These are phyloP conservation scores for Acromyrmex charruanus DNA, from an alignment of 1,140 invertebrate genomes.

Conservation along the genomic window DNA sequence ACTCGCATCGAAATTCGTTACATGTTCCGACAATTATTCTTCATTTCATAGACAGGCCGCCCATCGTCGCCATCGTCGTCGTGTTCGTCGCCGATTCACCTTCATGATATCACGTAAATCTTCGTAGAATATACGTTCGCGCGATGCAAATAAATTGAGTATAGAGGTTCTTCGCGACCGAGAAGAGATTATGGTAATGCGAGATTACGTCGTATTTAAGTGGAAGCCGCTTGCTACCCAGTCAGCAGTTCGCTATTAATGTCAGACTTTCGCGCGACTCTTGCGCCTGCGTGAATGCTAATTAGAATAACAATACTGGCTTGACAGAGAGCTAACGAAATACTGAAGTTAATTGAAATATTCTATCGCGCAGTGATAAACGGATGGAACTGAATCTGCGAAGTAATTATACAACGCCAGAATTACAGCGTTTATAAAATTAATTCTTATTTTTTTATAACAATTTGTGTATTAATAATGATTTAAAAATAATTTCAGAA, in stretches of 20 bases:
- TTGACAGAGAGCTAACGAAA: conserved; percentile 51
- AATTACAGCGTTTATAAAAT: conserved; percentile 15
- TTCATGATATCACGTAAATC: conserved; percentile 41
- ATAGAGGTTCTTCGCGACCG: conserved; percentile 48
- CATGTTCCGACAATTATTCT: conserved; percentile 43
- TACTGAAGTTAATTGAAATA: conserved; percentile 58
- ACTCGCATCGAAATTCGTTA: conserved; percentile 32
- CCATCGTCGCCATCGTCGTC: background rate
- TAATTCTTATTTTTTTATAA: conserved; percentile 10
- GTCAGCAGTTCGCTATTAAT: conserved; percentile 57
- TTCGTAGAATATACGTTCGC: conserved; percentile 11
- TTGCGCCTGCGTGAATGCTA: conserved; percentile 49
- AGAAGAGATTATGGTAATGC: conserved; percentile 73
- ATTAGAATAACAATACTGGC: conserved; percentile 57
- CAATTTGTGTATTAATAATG: background rate
- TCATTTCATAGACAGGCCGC: conserved; percentile 22
- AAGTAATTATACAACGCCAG: conserved; percentile 18
- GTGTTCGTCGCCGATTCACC: conserved; percentile 13
- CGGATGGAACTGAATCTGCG: background rate
- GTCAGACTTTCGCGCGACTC: conserved; percentile 44
- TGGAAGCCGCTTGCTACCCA: conserved; percentile 44
- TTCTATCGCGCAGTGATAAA: conserved; percentile 16
- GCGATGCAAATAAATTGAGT: conserved; percentile 57
- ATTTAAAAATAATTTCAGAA: background rate
- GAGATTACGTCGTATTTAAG: conserved; percentile 68